Conservation (phyloP, 2,797 vertebrate species). For the Parauchenoglanis punctatus region DNA sequence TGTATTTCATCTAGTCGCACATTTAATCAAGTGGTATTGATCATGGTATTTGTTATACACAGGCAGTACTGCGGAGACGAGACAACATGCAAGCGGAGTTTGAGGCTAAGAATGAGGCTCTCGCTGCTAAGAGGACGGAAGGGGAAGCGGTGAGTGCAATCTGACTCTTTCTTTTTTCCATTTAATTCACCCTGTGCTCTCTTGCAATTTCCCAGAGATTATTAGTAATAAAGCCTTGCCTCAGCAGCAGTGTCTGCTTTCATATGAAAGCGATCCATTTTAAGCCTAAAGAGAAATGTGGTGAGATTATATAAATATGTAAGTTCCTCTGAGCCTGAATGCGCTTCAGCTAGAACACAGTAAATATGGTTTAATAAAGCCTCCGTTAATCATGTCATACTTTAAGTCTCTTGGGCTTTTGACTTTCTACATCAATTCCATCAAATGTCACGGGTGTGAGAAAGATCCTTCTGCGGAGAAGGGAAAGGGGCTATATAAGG, state of each 20-base stretch:
- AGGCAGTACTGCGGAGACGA: conserved; percentile 90
- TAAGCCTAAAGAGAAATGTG: conserved; percentile 60
- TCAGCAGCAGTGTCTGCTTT: conserved; percentile 49
- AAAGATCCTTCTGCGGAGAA: conserved; percentile 41
- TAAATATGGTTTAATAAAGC: conserved; percentile 66
- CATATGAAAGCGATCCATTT: conserved; percentile 55
- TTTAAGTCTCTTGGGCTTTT: conserved; percentile 60
- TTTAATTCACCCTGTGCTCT: conserved; percentile 46
- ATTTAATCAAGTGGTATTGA: conserved; percentile 43
- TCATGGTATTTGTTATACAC: conserved; percentile 40
- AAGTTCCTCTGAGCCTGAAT: conserved; percentile 54
- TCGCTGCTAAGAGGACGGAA: conserved; percentile 80
- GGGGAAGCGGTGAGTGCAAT: conserved; percentile 80
- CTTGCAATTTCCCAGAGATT: conserved; percentile 63
- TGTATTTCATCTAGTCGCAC: conserved; percentile 26
- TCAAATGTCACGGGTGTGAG: conserved; percentile 63
- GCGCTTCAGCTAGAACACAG: conserved; percentile 58
- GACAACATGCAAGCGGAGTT: conserved; percentile 93
- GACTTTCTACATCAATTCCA: conserved; percentile 57
- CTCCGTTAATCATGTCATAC: conserved; percentile 63
- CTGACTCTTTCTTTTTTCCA: conserved; percentile 40
- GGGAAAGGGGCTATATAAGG: conserved; percentile 31
- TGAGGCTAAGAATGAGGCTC: conserved; percentile 84
- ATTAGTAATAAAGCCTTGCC: conserved; percentile 69
- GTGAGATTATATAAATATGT: conserved; percentile 69